Evolutionary conservation across 1,140 invertebrate species (phyloP), one percentile per base, ranked within the genome.

Genomic region (Lamellibrachia luymesi): DNA sequence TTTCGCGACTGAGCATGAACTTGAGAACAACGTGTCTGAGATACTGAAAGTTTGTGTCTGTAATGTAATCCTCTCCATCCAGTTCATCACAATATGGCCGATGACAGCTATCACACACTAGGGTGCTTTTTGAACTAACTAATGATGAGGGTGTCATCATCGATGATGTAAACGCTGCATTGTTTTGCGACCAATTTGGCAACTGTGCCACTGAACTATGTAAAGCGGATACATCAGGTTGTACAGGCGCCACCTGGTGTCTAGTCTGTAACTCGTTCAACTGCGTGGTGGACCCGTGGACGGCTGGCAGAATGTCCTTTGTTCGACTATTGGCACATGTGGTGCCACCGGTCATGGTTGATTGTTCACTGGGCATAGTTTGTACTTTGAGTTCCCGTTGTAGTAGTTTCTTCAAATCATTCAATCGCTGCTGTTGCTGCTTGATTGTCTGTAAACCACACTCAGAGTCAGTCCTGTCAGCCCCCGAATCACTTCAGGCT

Each of bases 11-110:
- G 0, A 98, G 98, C 94, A 99, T 97, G 96, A 99, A 99, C 95
- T 98, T 98, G 7, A 99, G 97, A 92, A 99, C 97, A 93, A 99
- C 98, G 96, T 99, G 98, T 95, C 98, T 99, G 92, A 99, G 97
- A 96, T 99, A 99, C 95, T 98, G 97, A 95, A 98, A 97, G 96
- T 98, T 98, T 90, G 98, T 97, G 94, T 98, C 98, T 51, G 95
- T 91, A 92, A 80, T 80, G 50, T 92, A 91, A 38, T 92, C 52
- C 50, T 92, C 91, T 90, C 91, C 93, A 38, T 92, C 52, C 51
- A 56, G 90, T 80, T 80, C 64, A 17, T 80, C 64, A 80, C 64
- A 80, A 22, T 80, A 80, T 17, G 64, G 64, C 38, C 52, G 49
- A 17, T 50, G 49, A 49, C 38, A 56, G 51, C 50, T 25, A 38